Evolutionary conservation across 2,797 vertebrate genomes (phyloP), one percentile per base, ranked within the genome.

Genomic region (Enteromius radiatus): DNA sequence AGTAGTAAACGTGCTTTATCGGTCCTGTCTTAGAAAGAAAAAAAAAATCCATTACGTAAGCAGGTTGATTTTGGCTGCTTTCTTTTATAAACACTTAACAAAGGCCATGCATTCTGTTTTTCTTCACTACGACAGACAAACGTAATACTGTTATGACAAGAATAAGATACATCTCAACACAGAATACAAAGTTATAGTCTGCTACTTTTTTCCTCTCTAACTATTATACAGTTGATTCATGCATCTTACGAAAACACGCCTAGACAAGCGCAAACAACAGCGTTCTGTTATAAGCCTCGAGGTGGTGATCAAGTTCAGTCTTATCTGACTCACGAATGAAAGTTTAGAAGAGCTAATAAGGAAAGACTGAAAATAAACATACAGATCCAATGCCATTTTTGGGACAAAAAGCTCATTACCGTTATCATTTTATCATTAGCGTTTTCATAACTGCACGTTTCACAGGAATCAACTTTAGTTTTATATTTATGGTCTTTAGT

Each of bases 101-200:
- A 65, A 65, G 45, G 28, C 38, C 45, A 67, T 78, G 45, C 21
- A 52, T 45, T 41, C 54, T 19, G 31, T 68, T 52, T 68, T 38
- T 38, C 21, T 67, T 52, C 56, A 74, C 43, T 38, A 64, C 3
- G 23, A 75, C 33, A 56, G 59, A 56, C 33, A 7, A 59, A 36
- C 38, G 1, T 82, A 82, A 82, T 82, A 82, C 71, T 75, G 80
- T 56, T 67, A 7, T 70, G 23, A 68, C 61, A 76, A 3, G 75
- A 83, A 61, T 61, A 63, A 70, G 52, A 77, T 70, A 77, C 64
- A 70, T 38, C 65, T 59, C 64, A 63, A 81, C 28, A 64, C 49
- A 15, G 43, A 64, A 56, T 26, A 69, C 49, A 61, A 45, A 77
- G 49, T 68, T 21, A 76, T 14, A 69, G 19, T 75, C 45, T 33